These are phyloP conservation scores for Meiosimyza decipiens DNA, from an alignment of 2,888 invertebrate genomes.

Conservation along the genomic window DNA sequence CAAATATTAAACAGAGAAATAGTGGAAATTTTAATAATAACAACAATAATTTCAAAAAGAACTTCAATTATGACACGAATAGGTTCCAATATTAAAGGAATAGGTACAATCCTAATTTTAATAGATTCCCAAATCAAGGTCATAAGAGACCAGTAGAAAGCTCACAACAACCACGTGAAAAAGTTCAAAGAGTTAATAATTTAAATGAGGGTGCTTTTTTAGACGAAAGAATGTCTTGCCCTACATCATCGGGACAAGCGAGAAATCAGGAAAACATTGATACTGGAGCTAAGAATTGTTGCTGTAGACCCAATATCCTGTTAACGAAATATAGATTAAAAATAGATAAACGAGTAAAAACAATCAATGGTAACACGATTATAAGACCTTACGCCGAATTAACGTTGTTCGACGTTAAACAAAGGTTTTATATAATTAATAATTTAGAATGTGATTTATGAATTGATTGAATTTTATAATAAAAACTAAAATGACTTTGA, in stretches of 20 bases:
- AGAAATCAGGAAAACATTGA: slow-evolving; percentile 15
- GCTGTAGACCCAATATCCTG: slow-evolving; percentile 21
- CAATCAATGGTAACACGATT: slow-evolving; percentile 15
- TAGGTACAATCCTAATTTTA: no score
- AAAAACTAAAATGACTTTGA: slow-evolving; percentile 7
- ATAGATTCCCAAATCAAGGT: no score
- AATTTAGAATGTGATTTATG: slow-evolving; percentile 34
- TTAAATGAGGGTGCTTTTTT: slow-evolving; percentile 14
- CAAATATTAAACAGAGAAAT: not conserved
- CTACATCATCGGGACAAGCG: slow-evolving; percentile 13
- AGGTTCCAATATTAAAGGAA: not conserved
- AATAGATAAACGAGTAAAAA: slow-evolving; percentile 29
- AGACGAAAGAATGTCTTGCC: slow-evolving; percentile 6
- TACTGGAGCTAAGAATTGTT: slow-evolving; percentile 32
- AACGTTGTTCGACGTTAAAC: slow-evolving; percentile 29
- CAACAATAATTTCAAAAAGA: not conserved
- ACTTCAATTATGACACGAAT: not conserved
- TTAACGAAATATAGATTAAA: slow-evolving; percentile 5
- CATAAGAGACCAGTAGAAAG: not conserved
- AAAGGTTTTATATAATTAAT: slow-evolving; percentile 33
- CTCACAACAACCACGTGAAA: not conserved
- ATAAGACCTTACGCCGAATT: slow-evolving; percentile 28
- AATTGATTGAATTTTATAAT: slow-evolving; percentile 27
- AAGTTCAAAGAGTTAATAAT: slow-evolving; percentile 23
- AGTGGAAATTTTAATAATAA: not conserved